phyloP scores from a whole-genome alignment of 2,113 vertebrate species.

The Rhea pennata region DNA sequence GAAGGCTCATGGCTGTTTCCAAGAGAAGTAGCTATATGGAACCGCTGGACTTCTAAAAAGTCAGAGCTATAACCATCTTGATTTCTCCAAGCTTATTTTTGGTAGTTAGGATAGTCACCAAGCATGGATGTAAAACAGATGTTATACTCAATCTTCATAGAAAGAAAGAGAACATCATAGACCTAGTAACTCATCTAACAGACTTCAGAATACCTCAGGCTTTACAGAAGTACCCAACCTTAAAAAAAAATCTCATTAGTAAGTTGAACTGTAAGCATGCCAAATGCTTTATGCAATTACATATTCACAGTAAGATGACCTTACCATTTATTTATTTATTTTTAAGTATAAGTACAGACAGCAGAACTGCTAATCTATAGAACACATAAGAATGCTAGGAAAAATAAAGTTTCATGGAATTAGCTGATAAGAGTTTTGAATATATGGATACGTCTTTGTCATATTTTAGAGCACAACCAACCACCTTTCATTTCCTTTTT shows the following conservation, averaged over 20 bases:
- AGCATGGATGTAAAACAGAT: too few species aligned
- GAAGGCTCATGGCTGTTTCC: neutral
- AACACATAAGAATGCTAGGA: neutral
- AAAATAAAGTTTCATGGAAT: neutral
- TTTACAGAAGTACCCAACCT: too few species aligned
- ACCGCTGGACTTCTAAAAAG: neutral
- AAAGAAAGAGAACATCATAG: too few species aligned
- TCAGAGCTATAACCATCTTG: neutral
- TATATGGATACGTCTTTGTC: neutral
- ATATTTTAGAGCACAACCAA: neutral
- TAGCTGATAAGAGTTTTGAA: neutral
- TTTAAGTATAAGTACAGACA: neutral
- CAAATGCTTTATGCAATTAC: neutral
- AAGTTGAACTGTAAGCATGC: neutral
- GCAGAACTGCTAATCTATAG: neutral
- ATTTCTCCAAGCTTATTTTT: neutral
- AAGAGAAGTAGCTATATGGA: neutral
- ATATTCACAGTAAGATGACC: neutral
- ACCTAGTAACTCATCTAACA: neutral
- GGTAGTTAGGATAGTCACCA: too few species aligned
- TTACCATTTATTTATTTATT: neutral
- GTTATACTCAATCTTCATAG: too few species aligned
- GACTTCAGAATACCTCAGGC: neutral
- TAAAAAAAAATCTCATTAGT: too few species aligned
- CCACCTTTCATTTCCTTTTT: neutral